Evolutionary conservation across 2,888 invertebrate species (phyloP).

Genomic region (Phortica magna): DNA sequence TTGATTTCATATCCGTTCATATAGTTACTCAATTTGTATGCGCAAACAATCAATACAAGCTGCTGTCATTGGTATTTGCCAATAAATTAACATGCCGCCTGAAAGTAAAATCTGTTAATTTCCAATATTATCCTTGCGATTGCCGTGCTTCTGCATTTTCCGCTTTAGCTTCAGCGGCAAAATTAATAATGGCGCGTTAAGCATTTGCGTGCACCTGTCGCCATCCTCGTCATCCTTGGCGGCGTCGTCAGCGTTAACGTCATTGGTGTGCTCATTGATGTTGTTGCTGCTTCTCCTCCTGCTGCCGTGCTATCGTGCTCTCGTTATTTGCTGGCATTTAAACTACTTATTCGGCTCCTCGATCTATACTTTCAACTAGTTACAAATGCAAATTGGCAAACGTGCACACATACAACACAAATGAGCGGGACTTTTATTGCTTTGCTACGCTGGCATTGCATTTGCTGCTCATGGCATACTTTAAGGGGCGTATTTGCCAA

Average conservation of each 20-base stretch:
- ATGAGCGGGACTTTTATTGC: slow-evolving; percentile 13
- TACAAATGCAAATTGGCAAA: slow-evolving; percentile 24
- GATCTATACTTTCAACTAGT: neutral
- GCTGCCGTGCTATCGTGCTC: slow-evolving; percentile 6
- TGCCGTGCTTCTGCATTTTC: neutral
- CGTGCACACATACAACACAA: neutral
- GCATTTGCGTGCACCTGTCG: slow-evolving; percentile 8
- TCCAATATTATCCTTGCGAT: neutral
- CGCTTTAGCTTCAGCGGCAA: neutral
- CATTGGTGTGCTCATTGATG: neutral
- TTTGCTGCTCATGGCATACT: neutral
- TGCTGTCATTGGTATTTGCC: neutral
- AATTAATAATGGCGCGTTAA: slow-evolving; percentile 5
- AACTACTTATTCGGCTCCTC: neutral
- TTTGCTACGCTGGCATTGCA: neutral
- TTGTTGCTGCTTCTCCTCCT: neutral
- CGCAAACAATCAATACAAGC: neutral
- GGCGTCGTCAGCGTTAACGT: neutral
- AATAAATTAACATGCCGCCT: neutral
- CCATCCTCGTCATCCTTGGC: neutral
- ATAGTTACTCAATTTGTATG: neutral
- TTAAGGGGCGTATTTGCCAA: slow-evolving; percentile 25
- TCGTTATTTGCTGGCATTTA: slow-evolving; percentile 3
- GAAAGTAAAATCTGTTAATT: neutral
- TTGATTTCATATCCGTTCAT: neutral